Base-by-base conservation (phyloP, 2,113 vertebrate genomes). In the Accipiter virgatus region DNA sequence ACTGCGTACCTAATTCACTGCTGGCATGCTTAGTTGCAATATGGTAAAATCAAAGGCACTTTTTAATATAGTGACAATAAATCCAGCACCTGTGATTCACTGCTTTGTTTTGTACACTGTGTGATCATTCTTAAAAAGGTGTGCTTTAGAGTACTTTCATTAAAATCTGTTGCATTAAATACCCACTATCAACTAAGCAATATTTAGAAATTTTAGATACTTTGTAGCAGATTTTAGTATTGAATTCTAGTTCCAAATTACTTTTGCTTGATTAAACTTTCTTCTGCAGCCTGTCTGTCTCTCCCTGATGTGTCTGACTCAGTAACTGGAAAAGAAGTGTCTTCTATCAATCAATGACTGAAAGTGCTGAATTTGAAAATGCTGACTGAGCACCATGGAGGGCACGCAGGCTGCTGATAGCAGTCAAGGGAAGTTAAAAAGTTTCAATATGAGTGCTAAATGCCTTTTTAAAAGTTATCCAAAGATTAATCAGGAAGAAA, bases 331-430 rank as follows among this genome's bases (percentile, higher is more conserved):
- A 95, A 97, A 97, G 91, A 95, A 97, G 98, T 98, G 78, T 98
- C 94, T 29, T 82, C 94, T 98, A 97, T 96, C 98, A 98, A 98
- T 98, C 98, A 97, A 98, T 98, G 96, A 94, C 93, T 92, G 68
- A 97, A 98, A 98, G 77, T 97, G 94, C 96, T 97, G 94, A 83
- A 87, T 95, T 80, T 95, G 36, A 26, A 94, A 91, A 81, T 94
- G 97, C 97, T 98, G 97, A 98, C 88, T 97, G 66, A 48, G 90
- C 85, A 87, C 32, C 29, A 58, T 9, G 22, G 68, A 97, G 79
- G 84, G 53, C 79, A 96, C 61, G 74, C 72, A 84, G 83, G 88
- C 81, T 93, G 82, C 87, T 34, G 82, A 88, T 38, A 95, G 50
- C 43, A 73, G 43, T 55, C 73, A 93, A 72, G 86, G 62, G 38